These are phyloP conservation scores for Parasteatoda tepidariorum DNA, from an alignment of 1,140 invertebrate genomes.

Conservation along the genomic window DNA sequence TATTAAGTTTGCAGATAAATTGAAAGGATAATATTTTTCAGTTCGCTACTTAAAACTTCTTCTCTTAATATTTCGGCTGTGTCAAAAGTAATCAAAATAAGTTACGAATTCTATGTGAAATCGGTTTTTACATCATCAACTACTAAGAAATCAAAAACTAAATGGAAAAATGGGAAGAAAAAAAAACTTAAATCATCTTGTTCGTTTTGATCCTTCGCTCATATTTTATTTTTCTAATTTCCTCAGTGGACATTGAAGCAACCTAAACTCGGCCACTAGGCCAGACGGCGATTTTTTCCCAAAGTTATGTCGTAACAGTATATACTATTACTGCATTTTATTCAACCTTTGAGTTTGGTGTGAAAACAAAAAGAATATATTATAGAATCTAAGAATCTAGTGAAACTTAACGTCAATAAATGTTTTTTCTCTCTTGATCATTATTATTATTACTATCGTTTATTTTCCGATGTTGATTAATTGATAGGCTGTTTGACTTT, in stretches of 20 bases:
- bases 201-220: neutral
- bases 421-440: neutral
- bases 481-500: neutral
- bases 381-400: too few species aligned
- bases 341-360: neutral
- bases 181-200: too few species aligned
- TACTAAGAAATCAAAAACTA: too few species aligned
- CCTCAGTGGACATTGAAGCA: constrained; percentile 2
- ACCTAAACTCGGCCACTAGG: constrained; percentile 35
- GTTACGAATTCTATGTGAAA: too few species aligned
- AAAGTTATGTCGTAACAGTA: neutral
- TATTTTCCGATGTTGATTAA: constrained; percentile 39
- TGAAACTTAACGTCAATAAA: neutral
- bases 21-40: too few species aligned
- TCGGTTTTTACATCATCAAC: too few species aligned
- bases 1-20: too few species aligned
- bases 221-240: neutral
- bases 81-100: too few species aligned
- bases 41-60: too few species aligned
- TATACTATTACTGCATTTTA: neutral
- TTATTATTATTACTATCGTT: neutral
- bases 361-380: neutral
- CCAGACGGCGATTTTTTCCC: constrained; percentile 32
- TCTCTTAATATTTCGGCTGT: too few species aligned
- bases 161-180: too few species aligned